Conservation (phyloP, 92 coral and sea anemone species). For the Desmophyllum pertusum region DNA sequence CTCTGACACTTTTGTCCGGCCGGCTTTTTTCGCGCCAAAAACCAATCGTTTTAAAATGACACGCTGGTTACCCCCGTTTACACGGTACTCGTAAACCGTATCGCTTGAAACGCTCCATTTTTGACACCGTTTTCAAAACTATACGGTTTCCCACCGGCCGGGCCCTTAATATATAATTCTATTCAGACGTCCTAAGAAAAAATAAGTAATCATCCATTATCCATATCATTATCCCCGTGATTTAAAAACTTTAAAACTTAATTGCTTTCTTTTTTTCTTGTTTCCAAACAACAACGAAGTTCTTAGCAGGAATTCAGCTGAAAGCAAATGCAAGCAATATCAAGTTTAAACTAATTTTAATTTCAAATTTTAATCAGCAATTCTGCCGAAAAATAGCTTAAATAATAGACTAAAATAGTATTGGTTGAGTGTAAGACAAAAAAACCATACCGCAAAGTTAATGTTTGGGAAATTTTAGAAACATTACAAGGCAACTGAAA, state of each 20-base stretch:
- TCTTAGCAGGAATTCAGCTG: neutral
- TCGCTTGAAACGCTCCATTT: no score
- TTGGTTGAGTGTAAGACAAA: neutral
- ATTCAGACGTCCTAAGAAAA: no score
- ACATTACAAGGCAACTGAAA: neutral
- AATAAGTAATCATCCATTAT: no score
- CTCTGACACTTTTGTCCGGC: no score
- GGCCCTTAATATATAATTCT: no score
- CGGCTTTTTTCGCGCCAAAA: no score
- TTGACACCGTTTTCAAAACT: no score
- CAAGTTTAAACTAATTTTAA: neutral
- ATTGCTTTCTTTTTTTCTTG: neutral
- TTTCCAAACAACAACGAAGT: slow-evolving; percentile 14
- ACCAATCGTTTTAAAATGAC: no score
- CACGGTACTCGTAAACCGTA: no score
- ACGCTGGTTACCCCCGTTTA: no score
- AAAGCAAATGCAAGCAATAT: neutral
- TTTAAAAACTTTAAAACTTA: neutral
- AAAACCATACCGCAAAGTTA: neutral
- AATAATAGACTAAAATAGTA: neutral
- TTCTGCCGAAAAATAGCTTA: neutral
- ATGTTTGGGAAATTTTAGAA: neutral
- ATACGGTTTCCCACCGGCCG: no score
- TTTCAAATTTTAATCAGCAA: neutral
- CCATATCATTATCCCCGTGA: neutral